phyloP scores from a whole-genome alignment of 2,113 vertebrate genomes.

The Thamnaconus septentrionalis region DNA sequence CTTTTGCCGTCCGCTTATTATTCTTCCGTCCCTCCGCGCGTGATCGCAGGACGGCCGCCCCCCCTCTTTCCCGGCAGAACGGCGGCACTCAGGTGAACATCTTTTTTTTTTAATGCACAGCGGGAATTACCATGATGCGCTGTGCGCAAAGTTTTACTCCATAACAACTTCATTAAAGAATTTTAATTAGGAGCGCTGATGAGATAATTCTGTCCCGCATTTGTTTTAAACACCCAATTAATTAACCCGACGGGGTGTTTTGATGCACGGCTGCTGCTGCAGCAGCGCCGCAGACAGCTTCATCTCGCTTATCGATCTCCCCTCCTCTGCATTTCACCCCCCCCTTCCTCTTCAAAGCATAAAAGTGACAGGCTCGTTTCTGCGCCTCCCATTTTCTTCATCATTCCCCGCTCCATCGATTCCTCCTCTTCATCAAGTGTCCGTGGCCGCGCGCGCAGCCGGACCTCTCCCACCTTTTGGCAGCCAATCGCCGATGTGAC shows the following conservation, averaged over 20 bases:
- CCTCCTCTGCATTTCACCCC: background rate
- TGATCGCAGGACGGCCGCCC: background rate
- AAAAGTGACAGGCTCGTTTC: conserved; percentile 65
- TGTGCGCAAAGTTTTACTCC: background rate
- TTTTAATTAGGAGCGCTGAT: conserved; percentile 2
- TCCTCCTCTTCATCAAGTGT: conserved; percentile 82
- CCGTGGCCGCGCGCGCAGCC: conserved; percentile 33
- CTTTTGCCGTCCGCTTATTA: conserved; percentile 47
- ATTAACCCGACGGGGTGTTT: background rate
- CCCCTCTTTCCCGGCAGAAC: no score
- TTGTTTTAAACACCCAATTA: background rate
- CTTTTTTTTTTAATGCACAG: background rate
- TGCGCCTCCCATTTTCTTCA: conserved; percentile 81
- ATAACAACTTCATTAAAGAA: conserved; percentile 4
- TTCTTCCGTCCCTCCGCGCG: conserved; percentile 40
- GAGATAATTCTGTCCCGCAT: background rate
- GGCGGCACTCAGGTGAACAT: background rate
- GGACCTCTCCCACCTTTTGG: conserved; percentile 68
- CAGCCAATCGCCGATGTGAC: conserved; percentile 57
- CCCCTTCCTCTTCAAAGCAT: conserved; percentile 23
- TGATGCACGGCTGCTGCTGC: background rate
- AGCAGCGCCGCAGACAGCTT: background rate
- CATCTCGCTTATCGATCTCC: conserved; percentile 56
- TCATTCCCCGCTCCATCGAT: conserved; percentile 92
- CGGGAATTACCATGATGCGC: background rate